A percentile compares a stretch with the other conserved stretches of the same genome.
Evolutionary conservation across 2,888 invertebrate species (phyloP).

Genomic region (Labia minor): DNA sequence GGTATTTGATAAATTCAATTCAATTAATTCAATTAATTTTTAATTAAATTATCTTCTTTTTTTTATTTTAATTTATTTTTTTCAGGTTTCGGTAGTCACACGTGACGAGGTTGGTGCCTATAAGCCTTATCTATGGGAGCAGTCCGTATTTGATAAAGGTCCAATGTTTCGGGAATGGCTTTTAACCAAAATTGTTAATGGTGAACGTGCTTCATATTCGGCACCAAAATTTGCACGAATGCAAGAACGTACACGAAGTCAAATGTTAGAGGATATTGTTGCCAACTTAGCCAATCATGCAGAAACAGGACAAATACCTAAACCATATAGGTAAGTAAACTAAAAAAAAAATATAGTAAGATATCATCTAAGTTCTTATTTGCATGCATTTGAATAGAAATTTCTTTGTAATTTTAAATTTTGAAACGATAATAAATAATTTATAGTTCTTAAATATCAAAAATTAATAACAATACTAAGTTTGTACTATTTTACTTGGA

Average conservation of each 20-base stretch:
- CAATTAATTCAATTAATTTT: background rate
- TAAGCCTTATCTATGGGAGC: slow-evolving; percentile 92
- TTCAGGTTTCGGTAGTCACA: slow-evolving; percentile 73
- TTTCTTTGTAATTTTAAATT: no score
- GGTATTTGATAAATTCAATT: no score
- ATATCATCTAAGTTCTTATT: no score
- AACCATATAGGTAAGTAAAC: slow-evolving; percentile 73
- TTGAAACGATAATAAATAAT: no score
- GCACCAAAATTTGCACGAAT: slow-evolving; percentile 90
- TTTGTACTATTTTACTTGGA: no score
- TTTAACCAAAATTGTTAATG: slow-evolving; percentile 85
- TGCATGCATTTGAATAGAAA: no score
- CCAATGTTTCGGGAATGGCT: slow-evolving; percentile 93
- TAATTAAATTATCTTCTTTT: background rate
- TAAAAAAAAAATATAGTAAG: no score
- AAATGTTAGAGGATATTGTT: slow-evolving; percentile 89
- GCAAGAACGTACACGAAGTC: slow-evolving; percentile 85
- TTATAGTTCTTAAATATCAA: no score
- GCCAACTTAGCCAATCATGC: slow-evolving; percentile 89
- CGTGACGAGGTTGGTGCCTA: slow-evolving; percentile 91
- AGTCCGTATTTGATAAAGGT: slow-evolving; percentile 86
- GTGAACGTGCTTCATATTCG: slow-evolving; percentile 85
- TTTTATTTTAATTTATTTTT: background rate
- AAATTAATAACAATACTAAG: no score
- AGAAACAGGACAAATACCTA: slow-evolving; percentile 90